A percentile compares a stretch with the other conserved stretches of the same genome.
These are phyloP conservation scores for Ormyrus thymus DNA, from an alignment of 2,888 invertebrate species.

Conservation along the genomic window DNA sequence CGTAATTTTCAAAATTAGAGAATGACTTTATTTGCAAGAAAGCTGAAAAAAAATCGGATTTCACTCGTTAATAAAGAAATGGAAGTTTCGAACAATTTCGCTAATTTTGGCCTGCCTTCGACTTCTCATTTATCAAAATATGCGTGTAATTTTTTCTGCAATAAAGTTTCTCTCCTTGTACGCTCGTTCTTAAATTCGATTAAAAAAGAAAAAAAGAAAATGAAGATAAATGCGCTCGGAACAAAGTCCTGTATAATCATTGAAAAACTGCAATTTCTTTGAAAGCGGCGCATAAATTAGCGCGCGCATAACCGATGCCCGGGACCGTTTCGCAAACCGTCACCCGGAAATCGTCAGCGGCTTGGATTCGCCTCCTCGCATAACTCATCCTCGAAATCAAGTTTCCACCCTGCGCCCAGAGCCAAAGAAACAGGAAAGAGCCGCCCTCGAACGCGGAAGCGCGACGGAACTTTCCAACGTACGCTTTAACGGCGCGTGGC, in stretches of 20 bases:
- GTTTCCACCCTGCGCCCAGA: neutral
- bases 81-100: neutral
- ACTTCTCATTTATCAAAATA: neutral
- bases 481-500: conserved; percentile 43
- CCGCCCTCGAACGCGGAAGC: conserved; percentile 9
- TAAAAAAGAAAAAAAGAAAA: neutral
- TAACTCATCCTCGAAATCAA: conserved; percentile 8
- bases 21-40: no score
- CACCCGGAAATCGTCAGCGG: conserved; percentile 3
- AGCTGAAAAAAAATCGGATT: no score
- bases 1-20: no score
- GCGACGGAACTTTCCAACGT: conserved; percentile 16
- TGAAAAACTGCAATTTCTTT: neutral
- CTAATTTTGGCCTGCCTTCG: neutral
- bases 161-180: no score
- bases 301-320: no score
- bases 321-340: neutral
- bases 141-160: no score
- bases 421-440: conserved; percentile 27
- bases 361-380: conserved; percentile 19
- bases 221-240: neutral
- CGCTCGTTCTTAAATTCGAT: no score
- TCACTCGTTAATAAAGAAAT: no score
- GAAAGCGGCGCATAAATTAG: neutral
- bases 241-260: neutral